Conservation (phyloP, 2,113 vertebrate genomes). For the Ictidomys tridecemlineatus region DNA sequence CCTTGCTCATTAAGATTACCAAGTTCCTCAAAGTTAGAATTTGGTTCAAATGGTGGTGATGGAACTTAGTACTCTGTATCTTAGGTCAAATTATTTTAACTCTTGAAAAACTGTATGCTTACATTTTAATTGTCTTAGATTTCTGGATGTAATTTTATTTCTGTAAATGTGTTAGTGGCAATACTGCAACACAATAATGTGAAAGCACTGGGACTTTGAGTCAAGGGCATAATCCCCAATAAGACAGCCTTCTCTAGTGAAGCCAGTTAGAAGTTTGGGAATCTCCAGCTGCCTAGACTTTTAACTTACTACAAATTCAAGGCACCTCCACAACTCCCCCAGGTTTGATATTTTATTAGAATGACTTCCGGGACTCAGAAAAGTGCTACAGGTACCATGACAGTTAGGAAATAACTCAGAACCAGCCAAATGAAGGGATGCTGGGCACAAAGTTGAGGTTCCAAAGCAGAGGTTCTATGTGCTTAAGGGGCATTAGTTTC, state of each 20-base stretch:
- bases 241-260: not conserved
- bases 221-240: not conserved
- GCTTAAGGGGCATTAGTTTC: not conserved
- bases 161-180: not conserved
- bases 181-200: not conserved
- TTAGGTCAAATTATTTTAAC: conserved; percentile 25
- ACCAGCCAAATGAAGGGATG: not conserved
- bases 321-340: not conserved
- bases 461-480: not conserved
- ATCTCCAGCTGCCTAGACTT: not conserved
- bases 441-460: too few species aligned
- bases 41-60: not conserved
- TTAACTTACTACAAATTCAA: not conserved
- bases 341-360: not conserved
- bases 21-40: not conserved
- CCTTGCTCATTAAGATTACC: not conserved
- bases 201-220: not conserved
- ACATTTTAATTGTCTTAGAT: not conserved
- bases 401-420: not conserved
- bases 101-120: not conserved
- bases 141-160: not conserved
- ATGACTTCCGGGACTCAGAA: not conserved
- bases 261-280: not conserved
- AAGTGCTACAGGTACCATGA: not conserved
- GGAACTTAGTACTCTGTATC: not conserved